phyloP scores from a whole-genome alignment of 2,888 invertebrate species.

The Trichogramma evanescens region DNA sequence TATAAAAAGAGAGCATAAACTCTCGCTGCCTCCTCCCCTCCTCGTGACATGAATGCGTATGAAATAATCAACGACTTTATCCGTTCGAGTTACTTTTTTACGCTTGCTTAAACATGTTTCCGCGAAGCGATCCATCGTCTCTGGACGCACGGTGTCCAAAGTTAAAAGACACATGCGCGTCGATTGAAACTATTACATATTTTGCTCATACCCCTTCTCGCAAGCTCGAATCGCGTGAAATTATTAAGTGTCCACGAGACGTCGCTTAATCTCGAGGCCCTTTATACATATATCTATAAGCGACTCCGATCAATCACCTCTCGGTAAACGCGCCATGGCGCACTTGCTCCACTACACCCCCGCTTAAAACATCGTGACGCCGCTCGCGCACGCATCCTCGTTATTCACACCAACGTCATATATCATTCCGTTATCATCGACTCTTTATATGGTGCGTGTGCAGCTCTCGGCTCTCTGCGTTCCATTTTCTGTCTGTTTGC shows the following conservation, averaged over 20 bases:
- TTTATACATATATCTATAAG: constrained; percentile 35
- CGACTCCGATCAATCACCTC: constrained; percentile 45
- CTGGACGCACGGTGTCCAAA: too few species aligned
- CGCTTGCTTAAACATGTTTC: too few species aligned
- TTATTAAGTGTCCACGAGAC: constrained; percentile 39
- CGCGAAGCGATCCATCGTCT: too few species aligned
- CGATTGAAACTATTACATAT: too few species aligned
- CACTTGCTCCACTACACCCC: too few species aligned
- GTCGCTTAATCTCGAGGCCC: constrained; percentile 45
- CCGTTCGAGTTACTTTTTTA: too few species aligned
- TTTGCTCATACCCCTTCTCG: too few species aligned
- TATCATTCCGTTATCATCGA: constrained; percentile 49
- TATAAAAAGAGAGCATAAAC: too few species aligned
- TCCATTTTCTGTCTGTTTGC: constrained; percentile 48
- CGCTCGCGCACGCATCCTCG: constrained; percentile 29
- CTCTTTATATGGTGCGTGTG: constrained; percentile 47
- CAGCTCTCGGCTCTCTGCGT: not conserved
- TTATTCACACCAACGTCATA: constrained; percentile 45
- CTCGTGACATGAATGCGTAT: too few species aligned
- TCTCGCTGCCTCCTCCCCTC: too few species aligned
- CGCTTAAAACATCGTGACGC: not conserved
- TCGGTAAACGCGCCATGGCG: too few species aligned
- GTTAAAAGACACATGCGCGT: not conserved
- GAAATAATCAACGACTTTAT: too few species aligned
- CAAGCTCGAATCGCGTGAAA: constrained; percentile 19